These are phyloP conservation scores for Lissonota sp. DNA, from an alignment of 2,888 invertebrate genomes.

Conservation along the genomic window DNA sequence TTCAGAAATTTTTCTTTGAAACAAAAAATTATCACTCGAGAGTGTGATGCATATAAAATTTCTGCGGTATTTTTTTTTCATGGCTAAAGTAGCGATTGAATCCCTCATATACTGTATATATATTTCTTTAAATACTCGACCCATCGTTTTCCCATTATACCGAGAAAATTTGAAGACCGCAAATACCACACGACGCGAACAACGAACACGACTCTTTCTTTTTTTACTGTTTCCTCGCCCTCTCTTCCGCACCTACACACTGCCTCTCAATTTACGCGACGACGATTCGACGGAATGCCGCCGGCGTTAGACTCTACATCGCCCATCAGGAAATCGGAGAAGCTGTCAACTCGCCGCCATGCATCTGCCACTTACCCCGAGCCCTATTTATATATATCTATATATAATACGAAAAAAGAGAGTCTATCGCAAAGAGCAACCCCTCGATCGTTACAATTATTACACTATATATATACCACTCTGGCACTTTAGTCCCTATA, in stretches of 20 bases:
- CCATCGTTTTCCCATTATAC: not conserved
- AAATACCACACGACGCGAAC: not conserved
- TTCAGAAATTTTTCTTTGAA: too few species aligned
- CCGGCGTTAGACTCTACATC: slow-evolving; percentile 19
- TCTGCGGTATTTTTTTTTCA: too few species aligned
- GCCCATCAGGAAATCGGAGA: slow-evolving; percentile 77
- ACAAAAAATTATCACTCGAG: too few species aligned
- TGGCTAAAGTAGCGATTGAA: too few species aligned
- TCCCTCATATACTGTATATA: too few species aligned
- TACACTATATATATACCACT: slow-evolving; percentile 53
- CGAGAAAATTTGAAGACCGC: not conserved
- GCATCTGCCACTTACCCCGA: slow-evolving; percentile 82
- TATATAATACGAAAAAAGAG: slow-evolving; percentile 16
- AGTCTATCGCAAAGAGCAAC: slow-evolving; percentile 58
- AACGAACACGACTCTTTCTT: slow-evolving; percentile 16
- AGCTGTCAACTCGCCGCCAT: slow-evolving; percentile 81
- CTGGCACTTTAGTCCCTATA: slow-evolving; percentile 64
- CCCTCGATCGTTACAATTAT: slow-evolving; percentile 77
- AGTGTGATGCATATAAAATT: too few species aligned
- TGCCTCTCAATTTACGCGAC: slow-evolving; percentile 51
- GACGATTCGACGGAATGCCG: slow-evolving; percentile 44
- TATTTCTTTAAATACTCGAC: not conserved
- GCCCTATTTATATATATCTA: slow-evolving; percentile 22
- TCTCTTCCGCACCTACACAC: slow-evolving; percentile 33
- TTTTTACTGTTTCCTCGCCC: slow-evolving; percentile 48